These are phyloP conservation scores for Nephrotoma guestfalica DNA, from an alignment of 2,888 invertebrate species.

Conservation along the genomic window DNA sequence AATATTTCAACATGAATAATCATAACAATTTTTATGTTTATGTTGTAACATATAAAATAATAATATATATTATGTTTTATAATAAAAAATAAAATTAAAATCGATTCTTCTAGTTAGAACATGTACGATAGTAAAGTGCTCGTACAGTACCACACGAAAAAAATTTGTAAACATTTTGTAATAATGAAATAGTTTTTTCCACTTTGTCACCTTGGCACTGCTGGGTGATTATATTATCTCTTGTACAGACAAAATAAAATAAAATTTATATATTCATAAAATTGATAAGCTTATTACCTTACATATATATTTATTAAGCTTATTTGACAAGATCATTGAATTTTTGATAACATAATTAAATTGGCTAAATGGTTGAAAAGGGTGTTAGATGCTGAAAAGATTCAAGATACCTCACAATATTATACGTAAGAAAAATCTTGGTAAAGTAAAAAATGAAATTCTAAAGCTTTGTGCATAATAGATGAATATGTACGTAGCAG, in stretches of 20 bases:
- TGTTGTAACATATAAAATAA: neutral
- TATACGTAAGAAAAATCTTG: neutral
- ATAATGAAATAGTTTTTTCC: neutral
- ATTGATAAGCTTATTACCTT: neutral
- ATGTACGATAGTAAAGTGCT: neutral
- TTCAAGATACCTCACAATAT: neutral
- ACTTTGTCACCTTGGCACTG: neutral
- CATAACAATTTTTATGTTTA: neutral
- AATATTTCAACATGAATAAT: conserved; percentile 3
- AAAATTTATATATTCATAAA: neutral
- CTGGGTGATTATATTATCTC: neutral
- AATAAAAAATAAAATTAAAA: neutral
- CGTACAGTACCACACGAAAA: neutral
- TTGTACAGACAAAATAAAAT: neutral
- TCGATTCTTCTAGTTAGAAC: neutral
- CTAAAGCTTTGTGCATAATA: neutral
- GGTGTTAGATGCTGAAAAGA: neutral
- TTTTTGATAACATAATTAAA: neutral
- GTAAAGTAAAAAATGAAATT: too few relatives aligned
- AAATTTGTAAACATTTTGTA: neutral
- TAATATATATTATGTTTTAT: neutral
- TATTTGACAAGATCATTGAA: neutral
- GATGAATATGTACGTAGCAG: neutral
- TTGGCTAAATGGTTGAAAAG: neutral
- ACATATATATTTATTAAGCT: neutral